Base-by-base conservation (phyloP, 23 tunicate species). In the Halocynthia aurantium region DNA sequence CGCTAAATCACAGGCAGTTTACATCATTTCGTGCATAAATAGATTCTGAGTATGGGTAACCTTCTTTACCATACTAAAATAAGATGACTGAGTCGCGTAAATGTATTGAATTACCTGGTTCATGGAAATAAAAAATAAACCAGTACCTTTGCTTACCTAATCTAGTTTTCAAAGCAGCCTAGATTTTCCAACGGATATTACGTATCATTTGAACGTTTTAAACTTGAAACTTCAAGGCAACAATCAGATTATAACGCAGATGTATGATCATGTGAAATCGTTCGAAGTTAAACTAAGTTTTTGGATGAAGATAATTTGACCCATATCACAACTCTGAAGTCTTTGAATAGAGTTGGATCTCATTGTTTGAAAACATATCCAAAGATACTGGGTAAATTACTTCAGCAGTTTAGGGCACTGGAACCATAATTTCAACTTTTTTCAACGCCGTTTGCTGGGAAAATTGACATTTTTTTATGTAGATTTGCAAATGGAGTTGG, bases 11-110 rank as follows among this genome's bases (percentile, higher is more conserved):
- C 49, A 51, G 10, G 84, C 86, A 82, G 73, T 82, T 82, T 76
- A 76, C 62, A 61, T 76, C 81, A 20, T 82, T 82, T 70, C 53
- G 60, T 61, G 57, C 72, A 61, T 52, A n/a, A 18, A 82, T 72
- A 78, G 80, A 72, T 20, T n/a, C 81, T 10, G 79, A 81, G 79
- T 81, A 81, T 55, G 84, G 84, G 52, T 77, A 81, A 72, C n/a
- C 52, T 81, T 13, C 84, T 55, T 55, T 72, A 81, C 52, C 84
- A 72, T 65, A 72, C 77, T 72, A 78, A 80, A 72, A 78, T 81
- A 44, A 72, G 67, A 18, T n/a, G n/a, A n/a, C n/a, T n/a, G n/a
- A n/a, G n/a, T n/a, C n/a, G n/a, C n/a, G n/a, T n/a, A n/a, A n/a
- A n/a, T n/a, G n/a, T n/a, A n/a, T n/a, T n/a, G n/a, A n/a, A n/a